Evolutionary conservation across 1,140 invertebrate genomes (phyloP), one percentile per base, ranked within the genome.

Genomic region (Zaprionus inermis): DNA sequence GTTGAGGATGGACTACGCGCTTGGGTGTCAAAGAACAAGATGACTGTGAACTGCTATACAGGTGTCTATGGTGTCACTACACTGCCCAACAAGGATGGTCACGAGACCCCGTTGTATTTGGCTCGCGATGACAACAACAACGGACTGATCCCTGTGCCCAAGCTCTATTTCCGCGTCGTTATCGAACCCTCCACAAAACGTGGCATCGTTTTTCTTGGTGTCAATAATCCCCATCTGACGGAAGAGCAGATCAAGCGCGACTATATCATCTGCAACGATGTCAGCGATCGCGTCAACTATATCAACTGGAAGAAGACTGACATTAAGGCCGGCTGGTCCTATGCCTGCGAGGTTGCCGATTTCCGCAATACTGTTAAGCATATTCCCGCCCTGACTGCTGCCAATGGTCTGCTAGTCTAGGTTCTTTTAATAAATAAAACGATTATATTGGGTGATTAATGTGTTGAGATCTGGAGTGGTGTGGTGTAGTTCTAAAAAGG

Each of bases 301-400:
- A 78, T 95, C 14, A 91, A 77, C 38, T 94, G 94, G 94, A 81
- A 92, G 16, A 84, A 79, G 5, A 81, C 93, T 12, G 92, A 94
- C 76, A 93, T 95, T 32, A 92, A 90, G 28, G 78, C 93, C 3
- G 96, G 95, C 0, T 94, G 94, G 81, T 94, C 94, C 7, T 96
- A 96, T 81, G 95, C 94, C 57, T 96, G 95, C 82, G 93, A 93
- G 11, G 92, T 96, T 10, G 82, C 92, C 44, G 94, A 95, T 32
- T 94, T 96, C 83, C 92, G 94, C 52, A 93, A 91, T 67, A 88
- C 90, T 2, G 93, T 96, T 18, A 92, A 91, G 1, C 91, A 93
- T 41, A 68, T 92, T 72, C 91, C 91, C 36, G 72, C 76, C 10
- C 59, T 92, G 54, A 81, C 84, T 24, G 91, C 89, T 36, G 77